phyloP scores from a whole-genome alignment of 2,888 invertebrate genomes.

The Diabrotica balteata region DNA sequence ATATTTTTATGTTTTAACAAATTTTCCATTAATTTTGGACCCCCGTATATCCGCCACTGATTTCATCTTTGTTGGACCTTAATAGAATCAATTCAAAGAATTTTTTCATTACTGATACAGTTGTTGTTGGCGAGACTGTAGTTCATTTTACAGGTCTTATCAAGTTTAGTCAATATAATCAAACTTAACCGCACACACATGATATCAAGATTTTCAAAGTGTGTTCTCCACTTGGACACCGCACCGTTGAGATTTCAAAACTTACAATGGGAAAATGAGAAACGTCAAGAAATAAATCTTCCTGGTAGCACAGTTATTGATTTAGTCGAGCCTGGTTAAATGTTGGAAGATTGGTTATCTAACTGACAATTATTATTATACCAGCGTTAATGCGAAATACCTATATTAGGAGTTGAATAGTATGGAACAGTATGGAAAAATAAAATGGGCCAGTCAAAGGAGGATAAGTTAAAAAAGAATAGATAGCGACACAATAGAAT shows the following conservation, averaged over 20 bases:
- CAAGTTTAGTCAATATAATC: too few species aligned
- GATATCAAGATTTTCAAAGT: background rate
- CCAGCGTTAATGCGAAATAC: background rate
- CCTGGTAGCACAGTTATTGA: background rate
- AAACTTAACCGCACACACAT: too few species aligned
- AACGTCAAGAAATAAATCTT: background rate
- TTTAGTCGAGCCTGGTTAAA: background rate
- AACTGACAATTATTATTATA: background rate
- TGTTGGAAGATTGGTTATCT: slow-evolving; percentile 2
- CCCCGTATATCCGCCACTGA: background rate
- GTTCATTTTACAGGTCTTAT: too few species aligned
- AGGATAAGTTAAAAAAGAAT: too few species aligned
- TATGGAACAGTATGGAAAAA: background rate
- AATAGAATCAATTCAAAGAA: too few species aligned
- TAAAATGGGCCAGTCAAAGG: background rate
- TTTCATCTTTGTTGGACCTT: background rate
- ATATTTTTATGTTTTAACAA: too few species aligned
- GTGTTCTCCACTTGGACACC: background rate
- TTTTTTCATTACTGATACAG: too few species aligned
- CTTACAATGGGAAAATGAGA: background rate
- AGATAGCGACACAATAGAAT: too few species aligned
- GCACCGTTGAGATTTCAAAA: background rate
- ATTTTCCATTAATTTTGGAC: too few species aligned
- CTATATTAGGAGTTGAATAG: background rate
- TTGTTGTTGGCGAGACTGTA: too few species aligned